Conservation (phyloP, 2,888 invertebrate genomes). For the Apamea monoglypha region DNA sequence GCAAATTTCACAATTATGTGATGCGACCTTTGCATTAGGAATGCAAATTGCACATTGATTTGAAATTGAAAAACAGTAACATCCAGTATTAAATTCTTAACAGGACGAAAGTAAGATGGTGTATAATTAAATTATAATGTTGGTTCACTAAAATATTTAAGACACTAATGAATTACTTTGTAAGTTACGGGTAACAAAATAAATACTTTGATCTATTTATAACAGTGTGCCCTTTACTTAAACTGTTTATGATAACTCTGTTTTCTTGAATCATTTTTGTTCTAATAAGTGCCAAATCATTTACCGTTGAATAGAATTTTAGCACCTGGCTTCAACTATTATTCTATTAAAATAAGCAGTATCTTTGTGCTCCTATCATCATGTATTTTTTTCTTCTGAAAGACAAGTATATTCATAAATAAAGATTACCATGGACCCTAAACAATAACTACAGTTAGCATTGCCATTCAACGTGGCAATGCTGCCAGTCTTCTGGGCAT, state of each 20-base stretch:
- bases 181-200: constrained; percentile 10
- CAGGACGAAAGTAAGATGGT: not conserved
- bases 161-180: constrained; percentile 3
- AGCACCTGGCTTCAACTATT: not conserved
- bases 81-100: not conserved
- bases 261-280: not conserved
- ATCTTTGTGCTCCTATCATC: not conserved
- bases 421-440: too few relatives aligned
- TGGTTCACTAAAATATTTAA: constrained; percentile 5
- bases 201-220: not conserved
- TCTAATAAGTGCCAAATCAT: not conserved
- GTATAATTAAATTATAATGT: not conserved
- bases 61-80: not conserved
- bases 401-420: not conserved
- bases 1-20: too few relatives aligned
- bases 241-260: not conserved
- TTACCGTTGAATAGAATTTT: not conserved
- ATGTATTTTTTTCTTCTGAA: not conserved
- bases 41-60: not conserved
- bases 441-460: not conserved
- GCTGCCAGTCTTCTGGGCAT: not conserved
- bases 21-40: too few relatives aligned
- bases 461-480: not conserved
- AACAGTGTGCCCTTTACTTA: not conserved
- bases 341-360: not conserved